Conservation (phyloP, 1,140 invertebrate species). For the Drosophila sulfurigaster region DNA sequence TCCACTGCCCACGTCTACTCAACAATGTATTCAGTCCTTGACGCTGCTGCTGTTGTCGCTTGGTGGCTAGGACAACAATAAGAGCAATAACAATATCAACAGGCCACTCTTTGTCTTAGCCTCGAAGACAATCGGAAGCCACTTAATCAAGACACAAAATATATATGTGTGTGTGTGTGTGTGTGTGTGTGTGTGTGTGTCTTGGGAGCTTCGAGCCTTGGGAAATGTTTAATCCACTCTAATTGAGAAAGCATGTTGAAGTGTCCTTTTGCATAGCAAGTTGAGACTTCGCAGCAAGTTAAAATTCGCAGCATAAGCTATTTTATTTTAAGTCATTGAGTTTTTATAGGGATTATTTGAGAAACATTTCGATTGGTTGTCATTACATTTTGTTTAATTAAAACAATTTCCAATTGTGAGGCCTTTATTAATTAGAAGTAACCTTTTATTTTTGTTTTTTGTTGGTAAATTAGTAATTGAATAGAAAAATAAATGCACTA, state of each 20-base stretch:
- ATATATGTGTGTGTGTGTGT: too few species aligned
- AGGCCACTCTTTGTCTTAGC: not conserved
- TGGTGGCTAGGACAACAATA: constrained; percentile 12
- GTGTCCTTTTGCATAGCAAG: not conserved
- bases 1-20: not conserved
- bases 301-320: not conserved
- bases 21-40: not conserved
- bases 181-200: too few species aligned
- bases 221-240: not conserved
- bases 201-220: not conserved
- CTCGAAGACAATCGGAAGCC: not conserved
- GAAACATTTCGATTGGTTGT: too few species aligned
- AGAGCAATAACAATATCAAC: constrained; percentile 6
- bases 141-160: constrained; percentile 12
- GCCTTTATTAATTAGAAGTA: too few species aligned
- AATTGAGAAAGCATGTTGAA: not conserved
- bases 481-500: too few species aligned
- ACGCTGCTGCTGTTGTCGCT: not conserved
- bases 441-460: too few species aligned
- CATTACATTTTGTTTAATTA: too few species aligned
- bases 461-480: too few species aligned
- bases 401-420: too few species aligned
- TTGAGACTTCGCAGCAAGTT: not conserved
- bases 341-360: too few species aligned
- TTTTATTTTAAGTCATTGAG: not conserved